These are phyloP conservation scores for Reticulitermes lucifugus DNA, from an alignment of 2,888 invertebrate genomes.

Conservation along the genomic window DNA sequence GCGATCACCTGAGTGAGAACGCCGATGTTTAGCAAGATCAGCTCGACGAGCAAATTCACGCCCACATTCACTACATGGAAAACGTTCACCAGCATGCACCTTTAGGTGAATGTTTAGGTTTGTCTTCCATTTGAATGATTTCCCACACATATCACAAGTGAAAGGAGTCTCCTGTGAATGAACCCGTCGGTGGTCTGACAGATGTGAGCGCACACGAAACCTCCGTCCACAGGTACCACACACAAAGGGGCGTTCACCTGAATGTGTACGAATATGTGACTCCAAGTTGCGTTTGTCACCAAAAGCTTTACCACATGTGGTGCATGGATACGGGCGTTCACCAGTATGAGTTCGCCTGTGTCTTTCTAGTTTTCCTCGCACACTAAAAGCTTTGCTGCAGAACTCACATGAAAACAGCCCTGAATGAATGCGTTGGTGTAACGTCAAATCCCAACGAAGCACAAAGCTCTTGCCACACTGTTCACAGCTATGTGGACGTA, in stretches of 20 bases:
- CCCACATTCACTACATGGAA: constrained; percentile 51
- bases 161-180: constrained; percentile 58
- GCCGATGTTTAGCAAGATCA: constrained; percentile 50
- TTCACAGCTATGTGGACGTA: constrained; percentile 60
- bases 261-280: constrained; percentile 61
- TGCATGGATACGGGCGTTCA: constrained; percentile 61
- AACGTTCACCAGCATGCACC: constrained; percentile 50
- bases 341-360: constrained; percentile 62
- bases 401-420: constrained; percentile 60
- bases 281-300: constrained; percentile 62
- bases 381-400: constrained; percentile 61
- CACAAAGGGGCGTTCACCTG: constrained; percentile 56
- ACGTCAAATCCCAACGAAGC: constrained; percentile 60
- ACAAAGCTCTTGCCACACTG: constrained; percentile 61
- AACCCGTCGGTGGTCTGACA: constrained; percentile 59
- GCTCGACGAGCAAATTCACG: constrained; percentile 50
- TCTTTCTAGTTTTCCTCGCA: constrained; percentile 61
- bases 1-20: constrained; percentile 47
- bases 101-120: constrained; percentile 60
- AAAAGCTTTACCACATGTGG: constrained; percentile 61
- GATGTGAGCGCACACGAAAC: constrained; percentile 60
- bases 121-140: constrained; percentile 61
- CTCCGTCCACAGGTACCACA: constrained; percentile 59
- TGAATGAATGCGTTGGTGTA: constrained; percentile 61
- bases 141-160: constrained; percentile 59